phyloP scores from a whole-genome alignment of 2,797 vertebrate genomes.

The Cercopithecus diana region DNA sequence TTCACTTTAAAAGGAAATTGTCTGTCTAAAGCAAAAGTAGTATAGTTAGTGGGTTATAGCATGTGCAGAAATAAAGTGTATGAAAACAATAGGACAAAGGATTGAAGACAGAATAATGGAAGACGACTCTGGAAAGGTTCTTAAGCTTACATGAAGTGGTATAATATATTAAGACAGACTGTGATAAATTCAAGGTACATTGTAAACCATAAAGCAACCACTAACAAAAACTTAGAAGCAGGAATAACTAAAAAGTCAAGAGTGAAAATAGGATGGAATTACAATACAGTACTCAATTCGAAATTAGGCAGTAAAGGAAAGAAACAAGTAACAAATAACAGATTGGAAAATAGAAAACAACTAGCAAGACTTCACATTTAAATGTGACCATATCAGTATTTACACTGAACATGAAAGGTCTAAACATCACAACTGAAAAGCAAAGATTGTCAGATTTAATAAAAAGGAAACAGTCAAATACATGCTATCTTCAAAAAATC shows the following conservation, averaged over 20 bases:
- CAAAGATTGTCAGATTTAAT: neutral
- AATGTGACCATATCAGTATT: neutral
- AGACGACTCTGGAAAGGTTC: neutral
- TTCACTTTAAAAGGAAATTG: conserved; percentile 1
- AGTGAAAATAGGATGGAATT: neutral
- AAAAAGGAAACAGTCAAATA: neutral
- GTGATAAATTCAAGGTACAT: neutral
- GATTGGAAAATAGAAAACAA: conserved; percentile 1
- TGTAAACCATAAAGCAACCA: neutral
- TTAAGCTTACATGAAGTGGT: neutral
- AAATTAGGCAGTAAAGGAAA: neutral
- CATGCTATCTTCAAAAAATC: neutral
- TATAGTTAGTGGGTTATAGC: neutral
- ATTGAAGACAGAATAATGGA: neutral
- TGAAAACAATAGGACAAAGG: neutral
- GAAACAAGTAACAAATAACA: neutral
- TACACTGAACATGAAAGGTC: neutral
- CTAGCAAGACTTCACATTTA: neutral
- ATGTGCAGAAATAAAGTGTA: neutral
- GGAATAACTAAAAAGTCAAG: neutral
- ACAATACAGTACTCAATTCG: neutral
- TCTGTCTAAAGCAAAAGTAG: neutral
- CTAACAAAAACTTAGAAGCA: neutral
- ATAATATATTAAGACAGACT: neutral
- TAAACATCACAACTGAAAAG: neutral